Evolutionary conservation across 2,113 vertebrate genomes (phyloP).

Genomic region (Scomber japonicus): DNA sequence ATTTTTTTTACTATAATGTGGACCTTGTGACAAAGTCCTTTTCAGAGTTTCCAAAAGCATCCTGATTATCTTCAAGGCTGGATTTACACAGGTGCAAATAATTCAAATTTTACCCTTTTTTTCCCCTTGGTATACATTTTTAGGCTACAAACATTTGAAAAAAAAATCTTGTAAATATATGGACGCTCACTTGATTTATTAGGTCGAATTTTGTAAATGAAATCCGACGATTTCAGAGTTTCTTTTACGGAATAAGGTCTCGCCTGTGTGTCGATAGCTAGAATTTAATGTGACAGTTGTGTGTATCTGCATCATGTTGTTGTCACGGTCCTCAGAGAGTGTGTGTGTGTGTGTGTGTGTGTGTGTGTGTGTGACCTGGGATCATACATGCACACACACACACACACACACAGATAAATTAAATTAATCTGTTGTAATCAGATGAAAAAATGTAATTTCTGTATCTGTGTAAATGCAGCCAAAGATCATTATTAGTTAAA

Average conservation of each 20-base stretch:
- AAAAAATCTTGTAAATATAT: background rate
- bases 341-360: too few species aligned
- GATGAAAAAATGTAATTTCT: background rate
- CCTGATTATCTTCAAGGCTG: background rate
- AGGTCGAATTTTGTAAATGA: background rate
- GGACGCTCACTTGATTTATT: background rate
- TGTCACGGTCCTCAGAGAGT: background rate
- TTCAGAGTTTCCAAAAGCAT: background rate
- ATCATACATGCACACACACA: background rate
- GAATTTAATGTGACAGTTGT: background rate
- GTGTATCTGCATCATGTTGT: background rate
- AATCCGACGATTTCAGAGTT: background rate
- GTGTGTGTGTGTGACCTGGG: background rate
- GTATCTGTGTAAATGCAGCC: constrained; percentile 37
- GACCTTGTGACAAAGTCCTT: constrained; percentile 1
- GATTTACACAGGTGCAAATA: constrained; percentile 39
- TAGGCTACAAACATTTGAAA: background rate
- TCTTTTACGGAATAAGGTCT: background rate
- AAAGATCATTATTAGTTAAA: background rate
- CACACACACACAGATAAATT: background rate
- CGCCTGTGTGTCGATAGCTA: background rate
- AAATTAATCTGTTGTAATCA: too few species aligned
- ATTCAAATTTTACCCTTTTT: too few species aligned
- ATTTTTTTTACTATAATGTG: background rate
- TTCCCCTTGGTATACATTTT: too few species aligned